Conservation (phyloP, 1,140 invertebrate genomes). For the Sitobion miscanthi region DNA sequence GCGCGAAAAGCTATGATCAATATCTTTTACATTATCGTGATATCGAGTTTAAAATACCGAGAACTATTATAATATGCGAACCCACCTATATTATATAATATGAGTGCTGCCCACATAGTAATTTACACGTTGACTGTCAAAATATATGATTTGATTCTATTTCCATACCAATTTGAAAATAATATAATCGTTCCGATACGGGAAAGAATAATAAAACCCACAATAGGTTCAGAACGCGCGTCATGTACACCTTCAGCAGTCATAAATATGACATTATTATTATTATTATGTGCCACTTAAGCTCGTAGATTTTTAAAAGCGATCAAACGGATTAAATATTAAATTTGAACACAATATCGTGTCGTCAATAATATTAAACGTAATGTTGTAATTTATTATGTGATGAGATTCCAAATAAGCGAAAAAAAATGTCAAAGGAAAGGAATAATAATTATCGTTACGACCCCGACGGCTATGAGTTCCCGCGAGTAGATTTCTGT, state of each 20-base stretch:
- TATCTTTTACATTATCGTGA: background rate
- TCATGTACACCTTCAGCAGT: background rate
- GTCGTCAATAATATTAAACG: too few species aligned
- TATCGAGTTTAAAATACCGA: background rate
- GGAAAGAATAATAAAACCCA: background rate
- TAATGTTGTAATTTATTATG: background rate
- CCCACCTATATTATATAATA: background rate
- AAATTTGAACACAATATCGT: background rate
- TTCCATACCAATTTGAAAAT: background rate
- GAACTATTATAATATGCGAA: background rate
- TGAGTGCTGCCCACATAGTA: background rate
- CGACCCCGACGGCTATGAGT: too few species aligned
- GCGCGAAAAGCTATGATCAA: background rate
- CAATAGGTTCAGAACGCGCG: background rate
- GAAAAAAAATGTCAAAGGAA: background rate
- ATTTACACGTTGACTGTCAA: background rate
- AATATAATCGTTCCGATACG: too few species aligned
- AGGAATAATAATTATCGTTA: background rate
- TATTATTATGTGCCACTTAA: too few species aligned
- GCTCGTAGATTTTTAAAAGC: background rate
- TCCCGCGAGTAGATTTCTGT: too few species aligned
- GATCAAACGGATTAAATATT: background rate
- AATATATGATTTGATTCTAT: background rate
- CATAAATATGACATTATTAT: background rate
- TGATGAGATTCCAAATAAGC: background rate